phyloP scores from a whole-genome alignment of 2,113 vertebrate species.

The Xyliphius kryptos region DNA sequence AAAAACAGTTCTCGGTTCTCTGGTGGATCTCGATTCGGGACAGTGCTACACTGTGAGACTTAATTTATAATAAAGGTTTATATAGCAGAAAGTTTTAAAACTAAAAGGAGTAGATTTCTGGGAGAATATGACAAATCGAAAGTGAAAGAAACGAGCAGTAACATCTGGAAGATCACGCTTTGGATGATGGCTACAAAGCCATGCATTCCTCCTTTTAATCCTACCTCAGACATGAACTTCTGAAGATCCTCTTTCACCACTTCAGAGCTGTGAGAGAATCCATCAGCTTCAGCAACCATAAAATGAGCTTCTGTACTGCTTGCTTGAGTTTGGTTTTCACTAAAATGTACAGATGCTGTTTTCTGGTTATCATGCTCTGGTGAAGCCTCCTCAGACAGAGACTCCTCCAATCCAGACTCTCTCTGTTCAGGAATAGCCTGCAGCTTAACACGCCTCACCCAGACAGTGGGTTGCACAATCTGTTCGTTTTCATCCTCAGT shows the following conservation, averaged over 20 bases:
- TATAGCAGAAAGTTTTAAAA: no score
- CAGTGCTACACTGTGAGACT: no score
- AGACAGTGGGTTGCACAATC: slow-evolving; percentile 40
- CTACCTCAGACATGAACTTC: slow-evolving; percentile 77
- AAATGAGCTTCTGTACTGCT: not conserved
- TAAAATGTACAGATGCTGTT: not conserved
- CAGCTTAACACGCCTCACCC: slow-evolving; percentile 44
- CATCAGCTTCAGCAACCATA: slow-evolving; percentile 24
- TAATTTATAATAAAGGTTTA: no score
- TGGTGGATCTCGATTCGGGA: no score
- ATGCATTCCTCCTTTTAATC: slow-evolving; percentile 66
- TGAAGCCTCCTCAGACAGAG: slow-evolving; percentile 33
- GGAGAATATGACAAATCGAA: no score
- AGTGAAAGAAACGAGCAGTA: not conserved
- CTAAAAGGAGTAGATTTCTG: no score
- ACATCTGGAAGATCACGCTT: slow-evolving; percentile 58
- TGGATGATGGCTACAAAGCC: slow-evolving; percentile 47
- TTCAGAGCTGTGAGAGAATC: slow-evolving; percentile 50
- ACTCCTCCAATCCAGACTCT: slow-evolving; percentile 60
- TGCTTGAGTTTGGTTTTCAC: slow-evolving; percentile 7
- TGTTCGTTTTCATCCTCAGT: slow-evolving; percentile 46
- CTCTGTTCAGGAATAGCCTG: slow-evolving; percentile 60
- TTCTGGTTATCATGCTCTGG: no score
- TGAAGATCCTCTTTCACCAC: slow-evolving; percentile 63
- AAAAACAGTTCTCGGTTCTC: no score